These are phyloP conservation scores for Colius striatus DNA, from an alignment of 2,113 vertebrate genomes.

Conservation along the genomic window DNA sequence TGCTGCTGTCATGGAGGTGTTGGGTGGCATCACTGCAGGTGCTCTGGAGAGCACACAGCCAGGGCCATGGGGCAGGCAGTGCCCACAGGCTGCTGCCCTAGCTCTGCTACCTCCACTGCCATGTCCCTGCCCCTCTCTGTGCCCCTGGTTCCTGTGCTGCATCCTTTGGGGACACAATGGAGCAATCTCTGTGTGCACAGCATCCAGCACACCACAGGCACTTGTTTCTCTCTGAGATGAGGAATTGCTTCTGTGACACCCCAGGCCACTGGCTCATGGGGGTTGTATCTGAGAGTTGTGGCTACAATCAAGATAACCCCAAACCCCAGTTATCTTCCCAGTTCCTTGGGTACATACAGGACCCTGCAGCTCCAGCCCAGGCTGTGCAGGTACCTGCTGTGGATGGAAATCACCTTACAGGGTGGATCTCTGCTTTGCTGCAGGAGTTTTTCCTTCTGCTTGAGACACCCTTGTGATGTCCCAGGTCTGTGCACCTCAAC, in stretches of 20 bases:
- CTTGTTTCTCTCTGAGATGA: fast-evolving
- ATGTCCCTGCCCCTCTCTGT: fast-evolving
- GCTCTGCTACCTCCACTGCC: background rate
- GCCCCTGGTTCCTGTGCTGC: background rate
- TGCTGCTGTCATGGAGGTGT: background rate
- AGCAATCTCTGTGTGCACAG: background rate
- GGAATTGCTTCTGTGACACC: background rate
- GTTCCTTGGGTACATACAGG: background rate
- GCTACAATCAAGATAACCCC: background rate
- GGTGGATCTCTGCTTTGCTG: background rate
- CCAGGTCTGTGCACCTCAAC: fast-evolving
- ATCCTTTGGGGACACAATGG: fast-evolving
- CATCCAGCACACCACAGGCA: fast-evolving
- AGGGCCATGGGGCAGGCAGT: background rate
- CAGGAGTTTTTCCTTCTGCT: background rate
- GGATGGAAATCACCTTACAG: background rate
- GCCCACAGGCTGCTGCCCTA: fast-evolving
- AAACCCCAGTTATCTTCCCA: fast-evolving
- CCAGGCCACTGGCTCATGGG: background rate
- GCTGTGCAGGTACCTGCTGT: background rate
- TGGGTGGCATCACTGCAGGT: fast-evolving
- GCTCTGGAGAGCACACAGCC: fast-evolving
- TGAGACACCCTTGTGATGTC: fast-evolving
- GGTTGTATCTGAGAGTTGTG: background rate
- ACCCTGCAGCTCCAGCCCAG: background rate